Evolutionary conservation across 2,113 vertebrate genomes (phyloP), one percentile per base, ranked within the genome.

Genomic region (Dipodomys ordii): DNA sequence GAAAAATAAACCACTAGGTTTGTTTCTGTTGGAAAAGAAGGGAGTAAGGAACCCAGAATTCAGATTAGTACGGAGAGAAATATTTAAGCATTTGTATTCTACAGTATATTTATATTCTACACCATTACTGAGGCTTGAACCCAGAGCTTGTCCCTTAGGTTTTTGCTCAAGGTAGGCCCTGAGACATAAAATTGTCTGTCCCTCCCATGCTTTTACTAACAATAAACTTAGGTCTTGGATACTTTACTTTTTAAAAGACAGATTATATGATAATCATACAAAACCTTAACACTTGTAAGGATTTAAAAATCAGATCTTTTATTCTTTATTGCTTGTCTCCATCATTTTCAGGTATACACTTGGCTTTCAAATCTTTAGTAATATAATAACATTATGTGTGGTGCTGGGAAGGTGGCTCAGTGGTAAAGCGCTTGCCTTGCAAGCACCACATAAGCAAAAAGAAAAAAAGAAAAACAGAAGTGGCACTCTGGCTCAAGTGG

Each of bases 151-250:
- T 49, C 12, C 49, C 49, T 11, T 49, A 49, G 49, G 49, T 49
- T 49, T 49, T 49, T 49, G 49, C 49, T 49, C 9, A 49, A 49
- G 9, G 49, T 49, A 12, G 49, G 49, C 9, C 49, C 49, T 49
- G 73, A 92, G 46, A 86, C n/a, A 81, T 77, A 28, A 49, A 49
- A 49, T 49, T 11, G 49, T 49, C 39, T 88, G 49, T 49, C 39
- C 88, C 93, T 46, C 91, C 93, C 65, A 81, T 83, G 35, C 44
- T 83, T 39, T 82, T 81, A 85, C 72, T 11, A 49, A 49, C 8
- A 76, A 20, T 74, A 85, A 80, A 74, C 19, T 78, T 83, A 67
- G 10, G 88, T 20, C 23, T 68, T 60, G 78, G 35, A 71, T 60
- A 87, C 1, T 69, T 12, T 44, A 35, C 49, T 49, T 46, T 83